Percentiles rank a stretch among this genome's conserved stretches.
phyloP scores from a whole-genome alignment of 2,888 invertebrate species.

The Craniophora ligustri region DNA sequence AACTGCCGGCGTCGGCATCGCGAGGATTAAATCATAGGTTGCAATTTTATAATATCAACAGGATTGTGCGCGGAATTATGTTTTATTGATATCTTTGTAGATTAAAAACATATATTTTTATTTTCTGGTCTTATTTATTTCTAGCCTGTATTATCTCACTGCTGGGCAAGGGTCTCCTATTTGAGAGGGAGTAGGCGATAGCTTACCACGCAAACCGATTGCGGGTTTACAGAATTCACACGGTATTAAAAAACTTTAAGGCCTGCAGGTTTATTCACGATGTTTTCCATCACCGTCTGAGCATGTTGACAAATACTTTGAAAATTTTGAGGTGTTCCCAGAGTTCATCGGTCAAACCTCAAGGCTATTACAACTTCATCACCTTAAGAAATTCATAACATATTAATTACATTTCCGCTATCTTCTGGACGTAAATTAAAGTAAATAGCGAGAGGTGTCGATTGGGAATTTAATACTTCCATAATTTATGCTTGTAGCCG shows the following conservation, averaged over 20 bases:
- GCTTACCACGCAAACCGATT: too few relatives aligned
- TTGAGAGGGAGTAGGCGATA: neutral
- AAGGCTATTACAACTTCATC: too few relatives aligned
- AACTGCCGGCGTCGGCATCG: slow-evolving; percentile 24
- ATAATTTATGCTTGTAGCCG: neutral
- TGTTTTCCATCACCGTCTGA: too few relatives aligned
- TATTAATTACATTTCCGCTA: too few relatives aligned
- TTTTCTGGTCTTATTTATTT: neutral
- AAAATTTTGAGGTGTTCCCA: too few relatives aligned
- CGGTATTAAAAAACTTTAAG: neutral
- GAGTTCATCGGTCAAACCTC: too few relatives aligned
- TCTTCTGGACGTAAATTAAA: too few relatives aligned
- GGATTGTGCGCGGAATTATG: slow-evolving; percentile 5
- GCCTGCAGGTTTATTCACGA: too few relatives aligned
- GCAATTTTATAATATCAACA: slow-evolving; percentile 28
- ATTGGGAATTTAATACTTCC: neutral
- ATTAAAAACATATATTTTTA: neutral
- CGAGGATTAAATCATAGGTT: slow-evolving; percentile 32
- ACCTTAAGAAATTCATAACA: too few relatives aligned
- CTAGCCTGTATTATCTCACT: too few relatives aligned
- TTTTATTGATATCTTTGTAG: slow-evolving; percentile 25
- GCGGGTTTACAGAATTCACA: neutral
- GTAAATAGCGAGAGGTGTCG: neutral
- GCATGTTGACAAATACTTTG: too few relatives aligned
- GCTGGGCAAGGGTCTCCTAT: too few relatives aligned